Base-by-base conservation (phyloP, 30 jellyfish, hydroid and myxozoan species). In the Aurelia sp. region DNA sequence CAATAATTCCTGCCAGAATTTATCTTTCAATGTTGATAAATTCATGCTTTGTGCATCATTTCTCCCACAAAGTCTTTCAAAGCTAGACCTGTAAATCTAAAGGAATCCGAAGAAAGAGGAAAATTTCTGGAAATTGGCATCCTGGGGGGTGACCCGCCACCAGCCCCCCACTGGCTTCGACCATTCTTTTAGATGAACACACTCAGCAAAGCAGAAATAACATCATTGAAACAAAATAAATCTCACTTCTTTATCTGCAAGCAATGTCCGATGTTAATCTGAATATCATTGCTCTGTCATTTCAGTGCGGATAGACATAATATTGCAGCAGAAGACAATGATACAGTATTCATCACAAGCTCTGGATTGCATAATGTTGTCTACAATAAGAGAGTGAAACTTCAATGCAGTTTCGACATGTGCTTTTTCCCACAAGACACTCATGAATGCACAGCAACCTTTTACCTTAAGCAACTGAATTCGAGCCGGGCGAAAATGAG, bases 351-450 rank as follows among this genome's bases (percentile, higher is more conserved):
- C 31, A 55, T 82, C 33, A 35, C 68, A n/a, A 20, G 18, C 72
- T 18, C 57, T 20, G 92, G 92, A 52, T 13, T n/a, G 53, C 82
- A 82, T 52, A 68, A 50, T 10, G 35, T 71, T 18, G 13, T 48
- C 1, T 8, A 68, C 69, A 20, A 48, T 50, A 30, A 75, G 15
- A 71, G 35, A 68, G 64, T 71, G 20, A n/a, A 47, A 18, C 41
- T 70, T 68, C 59, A 21, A 22, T 82, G 92, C 72, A 59, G 15
- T 3, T 65, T 35, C 3, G 51, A 44, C 15, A 57, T 78, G 41
- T 82, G 92, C 67, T 0, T 68, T 52, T 82, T 82, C 41, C 92
- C 92, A 5, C 40, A 24, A 57, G 92, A 82, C 41, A 6, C 55
- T 51, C 51, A 82, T 55, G 48, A 20, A 4, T 82, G 92, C 62